Evolutionary conservation across 2,113 vertebrate genomes (phyloP).

Genomic region (Caranx melampygus): DNA sequence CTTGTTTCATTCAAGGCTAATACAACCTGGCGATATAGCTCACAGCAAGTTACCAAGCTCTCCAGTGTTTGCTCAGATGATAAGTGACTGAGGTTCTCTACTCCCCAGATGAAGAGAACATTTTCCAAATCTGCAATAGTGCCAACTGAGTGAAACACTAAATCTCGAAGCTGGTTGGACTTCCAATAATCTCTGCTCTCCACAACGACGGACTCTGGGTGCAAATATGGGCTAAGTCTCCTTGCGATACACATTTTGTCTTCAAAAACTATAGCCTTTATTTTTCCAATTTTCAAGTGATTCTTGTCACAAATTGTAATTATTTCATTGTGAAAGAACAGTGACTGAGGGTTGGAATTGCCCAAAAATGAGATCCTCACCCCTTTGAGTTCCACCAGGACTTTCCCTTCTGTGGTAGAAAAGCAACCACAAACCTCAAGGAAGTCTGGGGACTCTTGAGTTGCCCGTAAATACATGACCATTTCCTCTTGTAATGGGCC

Average conservation of each 20-base stretch:
- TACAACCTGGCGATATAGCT: conserved; percentile 85
- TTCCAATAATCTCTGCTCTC: conserved; percentile 66
- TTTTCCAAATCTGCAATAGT: conserved; percentile 72
- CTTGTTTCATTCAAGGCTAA: conserved; percentile 78
- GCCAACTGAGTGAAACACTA: conserved; percentile 54
- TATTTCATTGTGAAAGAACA: conserved; percentile 86
- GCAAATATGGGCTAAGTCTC: conserved; percentile 80
- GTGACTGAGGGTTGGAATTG: conserved; percentile 72
- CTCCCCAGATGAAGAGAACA: conserved; percentile 87
- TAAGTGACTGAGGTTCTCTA: conserved; percentile 81
- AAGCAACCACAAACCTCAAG: conserved; percentile 90
- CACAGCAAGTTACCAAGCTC: conserved; percentile 84
- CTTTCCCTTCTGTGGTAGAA: conserved; percentile 79
- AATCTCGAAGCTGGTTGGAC: conserved; percentile 31
- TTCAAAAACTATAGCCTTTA: conserved; percentile 86
- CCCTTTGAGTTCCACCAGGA: conserved; percentile 85
- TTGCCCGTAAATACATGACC: conserved; percentile 86
- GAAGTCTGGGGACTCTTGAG: conserved; percentile 75
- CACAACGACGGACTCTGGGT: conserved; percentile 78
- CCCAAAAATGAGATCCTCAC: conserved; percentile 84
- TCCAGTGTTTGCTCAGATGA: conserved; percentile 75
- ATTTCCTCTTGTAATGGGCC: conserved; percentile 85
- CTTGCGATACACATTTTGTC: conserved; percentile 85
- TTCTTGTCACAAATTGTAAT: conserved; percentile 36
- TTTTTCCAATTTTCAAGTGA: conserved; percentile 41